Evolutionary conservation across 2,797 vertebrate genomes (phyloP).

Genomic region (Ctenopoma kingsleyae): DNA sequence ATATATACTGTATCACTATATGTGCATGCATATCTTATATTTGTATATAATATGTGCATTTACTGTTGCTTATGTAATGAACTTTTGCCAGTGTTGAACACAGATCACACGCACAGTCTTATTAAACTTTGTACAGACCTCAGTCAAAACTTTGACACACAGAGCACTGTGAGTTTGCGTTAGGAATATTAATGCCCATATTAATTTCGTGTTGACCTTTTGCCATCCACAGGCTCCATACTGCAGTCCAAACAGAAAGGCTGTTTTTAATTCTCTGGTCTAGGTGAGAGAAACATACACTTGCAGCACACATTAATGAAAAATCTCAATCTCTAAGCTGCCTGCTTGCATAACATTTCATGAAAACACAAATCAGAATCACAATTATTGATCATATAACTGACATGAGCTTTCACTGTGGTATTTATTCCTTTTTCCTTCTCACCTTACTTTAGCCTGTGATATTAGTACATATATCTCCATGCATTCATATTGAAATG

Average conservation of each 20-base stretch:
- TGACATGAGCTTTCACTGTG: not conserved
- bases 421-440: not conserved
- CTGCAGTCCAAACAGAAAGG: constrained; percentile 82
- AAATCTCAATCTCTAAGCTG: constrained; percentile 38
- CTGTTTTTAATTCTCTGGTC: constrained; percentile 78
- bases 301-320: constrained; percentile 55
- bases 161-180: constrained; percentile 76
- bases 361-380: constrained; percentile 37
- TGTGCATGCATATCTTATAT: not conserved
- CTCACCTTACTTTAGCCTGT: not conserved
- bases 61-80: constrained; percentile 35
- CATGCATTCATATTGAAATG: constrained; percentile 16
- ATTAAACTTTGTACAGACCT: constrained; percentile 82
- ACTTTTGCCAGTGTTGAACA: constrained; percentile 63
- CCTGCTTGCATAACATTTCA: constrained; percentile 60
- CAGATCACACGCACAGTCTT: constrained; percentile 64
- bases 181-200: constrained; percentile 86
- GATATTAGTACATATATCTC: not conserved
- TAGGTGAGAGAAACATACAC: constrained; percentile 40
- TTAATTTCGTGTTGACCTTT: constrained; percentile 88
- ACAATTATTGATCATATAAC: constrained; percentile 4
- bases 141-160: constrained; percentile 77
- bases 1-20: not conserved
- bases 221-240: constrained; percentile 58
- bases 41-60: constrained; percentile 11